Evolutionary conservation across 2,888 invertebrate genomes (phyloP), one percentile per base, ranked within the genome.

Genomic region (Philereme transversata): DNA sequence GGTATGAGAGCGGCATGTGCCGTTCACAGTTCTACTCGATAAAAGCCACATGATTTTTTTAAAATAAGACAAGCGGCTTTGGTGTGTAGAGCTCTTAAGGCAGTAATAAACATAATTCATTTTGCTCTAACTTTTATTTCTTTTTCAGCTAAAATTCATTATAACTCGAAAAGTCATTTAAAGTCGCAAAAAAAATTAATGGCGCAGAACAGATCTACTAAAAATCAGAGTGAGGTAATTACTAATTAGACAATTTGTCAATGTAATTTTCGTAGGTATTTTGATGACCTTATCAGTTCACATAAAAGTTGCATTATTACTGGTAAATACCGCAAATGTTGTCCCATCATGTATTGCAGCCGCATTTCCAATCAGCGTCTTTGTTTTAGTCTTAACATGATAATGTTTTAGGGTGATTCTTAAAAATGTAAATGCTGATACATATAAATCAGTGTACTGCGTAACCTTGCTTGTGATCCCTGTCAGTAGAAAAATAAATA

Each of bases 141-240:
- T 47, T 76, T 88, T 87, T 41, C 86, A 92, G 92, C 90, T 46
- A 83, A 86, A 58, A 57, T 83, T 57, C 92, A 92, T 79, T 92
- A 92, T 73, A 70, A 74, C 48, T 86, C 88, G 11, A 90, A 84
- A 79, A 85, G 83, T 63, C 92, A 92, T 74, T 38, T 66, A 68
- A 90, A 85, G 77, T 84, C 77, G 55, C 84, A 84, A 73, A 87
- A 80, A 74, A 87, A 83, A 74, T 89, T 86, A 86, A 45, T 84
- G 47, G n/a, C 65, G 8, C 78, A 77, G 62, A 70, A 47, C 40
- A 67, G 35, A 10, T 3, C 38, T 35, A 10, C 33, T 74, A 77
- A 38, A 45, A 46, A 46, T 68, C 58, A 5, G 67, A 60, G 49
- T 48, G 82, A 89, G 88, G 90, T 89, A 88, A 88, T 67, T 71